A percentile compares a stretch with the other conserved stretches of the same genome.
Evolutionary conservation across 2,797 vertebrate genomes (phyloP).

Genomic region (Argyrosomus regius): DNA sequence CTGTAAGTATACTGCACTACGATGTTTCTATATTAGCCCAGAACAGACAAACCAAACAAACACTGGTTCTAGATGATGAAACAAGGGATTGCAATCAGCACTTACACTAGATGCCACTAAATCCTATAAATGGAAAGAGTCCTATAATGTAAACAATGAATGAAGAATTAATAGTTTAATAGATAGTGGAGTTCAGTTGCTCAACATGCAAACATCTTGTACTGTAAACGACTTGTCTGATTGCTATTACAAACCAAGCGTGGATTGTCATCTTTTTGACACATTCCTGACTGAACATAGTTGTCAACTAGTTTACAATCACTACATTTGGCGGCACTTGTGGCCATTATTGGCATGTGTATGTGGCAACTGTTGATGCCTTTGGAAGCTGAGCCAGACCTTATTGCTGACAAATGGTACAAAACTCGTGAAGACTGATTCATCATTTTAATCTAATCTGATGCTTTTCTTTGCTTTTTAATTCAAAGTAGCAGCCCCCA

Average conservation of each 20-base stretch:
- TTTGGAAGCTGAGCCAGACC: not conserved
- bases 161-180: not conserved
- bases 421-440: slow-evolving; percentile 17
- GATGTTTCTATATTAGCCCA: no score
- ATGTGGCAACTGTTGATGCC: not conserved
- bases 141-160: not conserved
- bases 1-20: no score
- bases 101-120: no score
- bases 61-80: no score
- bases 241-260: not conserved
- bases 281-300: slow-evolving; percentile 5
- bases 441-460: slow-evolving; percentile 46
- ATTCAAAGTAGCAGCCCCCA: slow-evolving; percentile 47
- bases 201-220: not conserved
- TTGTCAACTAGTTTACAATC: slow-evolving; percentile 9
- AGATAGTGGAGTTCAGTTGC: no score
- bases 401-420: slow-evolving; percentile 27
- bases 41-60: no score
- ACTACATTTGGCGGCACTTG: not conserved
- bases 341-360: not conserved
- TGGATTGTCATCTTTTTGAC: not conserved
- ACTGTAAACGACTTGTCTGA: not conserved
- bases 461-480: slow-evolving; percentile 36
- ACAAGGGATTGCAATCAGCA: no score
- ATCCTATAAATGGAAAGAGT: no score